Conservation (phyloP, 2,113 vertebrate genomes). For the Hydrochoerus hydrochaeris region DNA sequence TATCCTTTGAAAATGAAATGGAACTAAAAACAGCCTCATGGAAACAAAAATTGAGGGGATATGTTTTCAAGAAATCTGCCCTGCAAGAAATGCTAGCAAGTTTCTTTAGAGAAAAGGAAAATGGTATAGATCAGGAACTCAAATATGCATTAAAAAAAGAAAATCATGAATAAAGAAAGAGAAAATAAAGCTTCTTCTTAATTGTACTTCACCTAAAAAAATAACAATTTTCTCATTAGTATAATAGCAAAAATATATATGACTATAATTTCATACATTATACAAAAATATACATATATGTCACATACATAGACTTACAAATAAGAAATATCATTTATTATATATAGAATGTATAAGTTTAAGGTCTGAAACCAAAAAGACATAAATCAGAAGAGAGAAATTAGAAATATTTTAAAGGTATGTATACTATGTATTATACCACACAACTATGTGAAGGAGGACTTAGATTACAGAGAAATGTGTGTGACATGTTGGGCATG, state of each 20-base stretch:
- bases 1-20: slow-evolving; percentile 1
- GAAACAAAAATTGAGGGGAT: not conserved
- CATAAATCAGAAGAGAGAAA: not conserved
- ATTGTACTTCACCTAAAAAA: not conserved
- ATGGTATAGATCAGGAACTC: not conserved
- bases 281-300: not conserved
- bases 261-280: not conserved
- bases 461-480: not conserved
- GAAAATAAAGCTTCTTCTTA: not conserved
- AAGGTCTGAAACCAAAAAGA: not conserved
- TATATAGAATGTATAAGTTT: not conserved
- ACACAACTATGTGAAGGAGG: not conserved
- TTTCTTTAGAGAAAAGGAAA: not conserved
- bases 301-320: not conserved
- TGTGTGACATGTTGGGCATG: not conserved
- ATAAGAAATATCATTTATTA: not conserved
- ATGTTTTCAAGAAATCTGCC: not conserved
- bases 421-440: not conserved
- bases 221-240: not conserved
- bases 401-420: not conserved
- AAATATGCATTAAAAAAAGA: not conserved
- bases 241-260: not conserved
- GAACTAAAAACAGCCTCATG: not conserved
- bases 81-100: not conserved
- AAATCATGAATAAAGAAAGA: not conserved